Percentiles rank a stretch among this genome's conserved stretches.
Evolutionary conservation across 2,113 vertebrate species (phyloP).

Genomic region (Hippopotamus amphibius): DNA sequence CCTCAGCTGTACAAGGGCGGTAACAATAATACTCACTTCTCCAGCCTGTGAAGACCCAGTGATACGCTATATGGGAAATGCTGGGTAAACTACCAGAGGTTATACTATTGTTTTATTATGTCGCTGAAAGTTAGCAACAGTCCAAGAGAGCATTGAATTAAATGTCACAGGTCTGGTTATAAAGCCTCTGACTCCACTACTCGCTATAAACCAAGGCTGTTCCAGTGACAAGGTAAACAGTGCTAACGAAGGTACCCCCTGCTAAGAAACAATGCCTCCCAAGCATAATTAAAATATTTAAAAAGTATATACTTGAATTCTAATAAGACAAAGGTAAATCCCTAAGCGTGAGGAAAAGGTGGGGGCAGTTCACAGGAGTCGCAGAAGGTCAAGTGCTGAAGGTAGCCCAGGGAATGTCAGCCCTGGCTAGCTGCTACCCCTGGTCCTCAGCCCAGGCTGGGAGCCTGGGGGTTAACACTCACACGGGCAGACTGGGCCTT

Average conservation of each 20-base stretch:
- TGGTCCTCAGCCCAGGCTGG: too few species aligned
- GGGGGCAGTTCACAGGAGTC: neutral
- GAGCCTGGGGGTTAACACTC: neutral
- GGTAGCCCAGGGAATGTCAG: neutral
- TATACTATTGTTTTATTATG: neutral
- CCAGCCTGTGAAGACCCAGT: neutral
- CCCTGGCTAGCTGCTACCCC: neutral
- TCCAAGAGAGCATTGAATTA: neutral
- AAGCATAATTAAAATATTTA: neutral
- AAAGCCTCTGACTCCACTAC: neutral
- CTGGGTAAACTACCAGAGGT: accelerated
- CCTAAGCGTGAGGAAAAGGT: neutral
- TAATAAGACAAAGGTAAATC: neutral
- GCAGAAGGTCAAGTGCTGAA: neutral
- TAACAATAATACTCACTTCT: accelerated
- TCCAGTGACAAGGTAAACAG: neutral
- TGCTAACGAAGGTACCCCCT: accelerated
- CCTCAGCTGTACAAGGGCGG: neutral
- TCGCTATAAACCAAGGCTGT: neutral
- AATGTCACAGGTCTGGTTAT: neutral
- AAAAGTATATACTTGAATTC: neutral
- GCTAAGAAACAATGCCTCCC: neutral
- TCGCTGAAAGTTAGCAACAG: neutral
- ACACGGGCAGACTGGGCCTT: neutral
- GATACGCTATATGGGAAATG: accelerated